Percentiles rank a stretch among this genome's conserved stretches.
Evolutionary conservation across 2,888 invertebrate species (phyloP).

Genomic region (Phasia obesa): DNA sequence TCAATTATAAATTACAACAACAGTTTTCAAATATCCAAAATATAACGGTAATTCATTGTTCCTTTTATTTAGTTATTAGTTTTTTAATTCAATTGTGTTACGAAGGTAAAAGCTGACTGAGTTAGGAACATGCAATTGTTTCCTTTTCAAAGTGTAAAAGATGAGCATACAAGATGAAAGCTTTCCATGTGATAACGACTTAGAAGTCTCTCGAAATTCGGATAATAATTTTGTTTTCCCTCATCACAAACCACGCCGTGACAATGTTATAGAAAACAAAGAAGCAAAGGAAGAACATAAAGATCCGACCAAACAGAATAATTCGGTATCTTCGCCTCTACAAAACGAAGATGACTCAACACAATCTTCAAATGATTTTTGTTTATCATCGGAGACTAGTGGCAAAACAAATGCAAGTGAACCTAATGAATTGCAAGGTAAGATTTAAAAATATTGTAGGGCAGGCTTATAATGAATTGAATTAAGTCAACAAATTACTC

Average conservation of each 20-base stretch:
- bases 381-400: conserved; percentile 72
- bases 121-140: neutral
- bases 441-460: neutral
- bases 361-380: conserved; percentile 73
- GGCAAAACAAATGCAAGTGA: conserved; percentile 77
- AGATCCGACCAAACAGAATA: neutral
- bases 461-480: neutral
- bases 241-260: conserved; percentile 44
- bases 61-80: conserved; percentile 1
- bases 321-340: conserved; percentile 33
- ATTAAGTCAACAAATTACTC: too few species aligned
- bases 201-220: conserved; percentile 68
- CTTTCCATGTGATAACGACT: conserved; percentile 77
- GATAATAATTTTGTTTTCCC: conserved; percentile 54
- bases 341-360: conserved; percentile 72
- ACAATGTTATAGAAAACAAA: conserved; percentile 46
- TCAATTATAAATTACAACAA: conserved; percentile 1
- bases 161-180: conserved; percentile 81
- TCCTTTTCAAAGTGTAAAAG: neutral
- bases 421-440: conserved; percentile 68
- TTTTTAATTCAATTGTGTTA: neutral
- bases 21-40: conserved; percentile 31
- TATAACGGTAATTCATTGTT: conserved; percentile 48
- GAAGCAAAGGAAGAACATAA: conserved; percentile 48
- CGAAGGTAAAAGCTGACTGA: neutral